Conservation (phyloP, 1,140 invertebrate species). For the Platorchestia sp. region DNA sequence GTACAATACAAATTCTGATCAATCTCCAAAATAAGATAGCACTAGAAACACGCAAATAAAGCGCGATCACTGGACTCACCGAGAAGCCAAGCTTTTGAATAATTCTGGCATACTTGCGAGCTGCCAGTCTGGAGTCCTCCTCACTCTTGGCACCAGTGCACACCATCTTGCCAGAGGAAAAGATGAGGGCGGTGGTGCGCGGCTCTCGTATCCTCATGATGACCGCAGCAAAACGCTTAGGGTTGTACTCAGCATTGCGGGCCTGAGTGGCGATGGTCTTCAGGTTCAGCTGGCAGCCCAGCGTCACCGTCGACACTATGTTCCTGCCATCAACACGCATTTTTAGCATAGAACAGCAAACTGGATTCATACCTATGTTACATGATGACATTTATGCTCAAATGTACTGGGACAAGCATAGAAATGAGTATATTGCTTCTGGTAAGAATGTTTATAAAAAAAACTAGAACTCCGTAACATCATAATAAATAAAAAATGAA, state of each 20-base stretch:
- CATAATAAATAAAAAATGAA: neutral
- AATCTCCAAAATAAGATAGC: too few species aligned
- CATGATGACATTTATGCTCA: neutral
- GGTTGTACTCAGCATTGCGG: constrained; percentile 99
- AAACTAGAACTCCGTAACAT: too few species aligned
- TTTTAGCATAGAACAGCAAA: neutral
- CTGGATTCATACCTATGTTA: neutral
- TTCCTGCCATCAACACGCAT: constrained; percentile 78
- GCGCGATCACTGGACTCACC: constrained; percentile 75
- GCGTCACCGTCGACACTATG: constrained; percentile 97
- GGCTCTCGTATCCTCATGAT: constrained; percentile 99
- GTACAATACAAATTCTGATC: too few species aligned
- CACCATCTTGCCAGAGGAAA: constrained; percentile 99
- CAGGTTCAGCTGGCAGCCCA: constrained; percentile 94
- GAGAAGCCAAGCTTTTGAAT: constrained; percentile 98
- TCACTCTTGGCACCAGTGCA: constrained; percentile 99
- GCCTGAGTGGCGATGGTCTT: constrained; percentile 99
- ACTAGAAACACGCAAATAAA: too few species aligned
- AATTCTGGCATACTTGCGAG: constrained; percentile 98
- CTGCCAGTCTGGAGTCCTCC: constrained; percentile 95
- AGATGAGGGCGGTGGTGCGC: constrained; percentile 97
- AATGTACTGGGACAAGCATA: too few species aligned
- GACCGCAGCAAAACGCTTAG: constrained; percentile 99
- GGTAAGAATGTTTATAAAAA: too few species aligned
- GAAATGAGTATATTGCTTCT: too few species aligned